Evolutionary conservation across 2,888 invertebrate species (phyloP).

Genomic region (Selenia dentaria): DNA sequence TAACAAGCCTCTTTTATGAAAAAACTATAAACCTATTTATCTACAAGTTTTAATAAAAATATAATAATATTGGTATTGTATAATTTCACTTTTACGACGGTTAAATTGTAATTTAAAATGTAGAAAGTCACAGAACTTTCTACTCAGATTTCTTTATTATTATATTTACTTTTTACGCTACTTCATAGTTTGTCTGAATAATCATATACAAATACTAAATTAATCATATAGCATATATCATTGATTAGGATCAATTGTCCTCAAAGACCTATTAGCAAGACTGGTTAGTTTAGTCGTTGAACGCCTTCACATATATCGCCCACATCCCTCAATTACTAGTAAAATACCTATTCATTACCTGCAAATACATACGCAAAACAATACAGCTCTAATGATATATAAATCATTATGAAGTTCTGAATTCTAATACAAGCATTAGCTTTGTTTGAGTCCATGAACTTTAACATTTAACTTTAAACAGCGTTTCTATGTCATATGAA

Average conservation of each 20-base stretch:
- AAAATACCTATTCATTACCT: conserved; percentile 23
- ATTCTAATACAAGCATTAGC: too few relatives aligned
- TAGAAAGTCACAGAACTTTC: conserved; percentile 14
- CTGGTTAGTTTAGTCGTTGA: conserved; percentile 54
- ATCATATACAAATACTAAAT: too few relatives aligned
- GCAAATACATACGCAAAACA: neutral
- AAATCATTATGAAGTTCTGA: too few relatives aligned
- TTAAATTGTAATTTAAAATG: neutral
- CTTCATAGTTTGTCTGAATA: neutral
- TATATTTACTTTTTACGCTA: neutral
- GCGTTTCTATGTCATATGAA: neutral
- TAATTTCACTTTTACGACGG: neutral
- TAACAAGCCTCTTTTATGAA: too few relatives aligned
- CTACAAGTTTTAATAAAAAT: too few relatives aligned
- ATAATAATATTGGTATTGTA: neutral
- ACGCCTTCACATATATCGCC: conserved; percentile 59
- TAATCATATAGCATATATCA: too few relatives aligned
- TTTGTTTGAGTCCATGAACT: neutral
- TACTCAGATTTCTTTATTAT: conserved; percentile 41
- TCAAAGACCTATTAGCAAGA: conserved; percentile 43
- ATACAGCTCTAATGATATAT: too few relatives aligned
- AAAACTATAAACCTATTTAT: too few relatives aligned
- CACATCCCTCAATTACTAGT: conserved; percentile 37
- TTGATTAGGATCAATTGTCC: conserved; percentile 31
- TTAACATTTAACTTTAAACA: neutral